phyloP scores from a whole-genome alignment of 1,140 invertebrate genomes.

The Cyphomyrmex costatus region DNA sequence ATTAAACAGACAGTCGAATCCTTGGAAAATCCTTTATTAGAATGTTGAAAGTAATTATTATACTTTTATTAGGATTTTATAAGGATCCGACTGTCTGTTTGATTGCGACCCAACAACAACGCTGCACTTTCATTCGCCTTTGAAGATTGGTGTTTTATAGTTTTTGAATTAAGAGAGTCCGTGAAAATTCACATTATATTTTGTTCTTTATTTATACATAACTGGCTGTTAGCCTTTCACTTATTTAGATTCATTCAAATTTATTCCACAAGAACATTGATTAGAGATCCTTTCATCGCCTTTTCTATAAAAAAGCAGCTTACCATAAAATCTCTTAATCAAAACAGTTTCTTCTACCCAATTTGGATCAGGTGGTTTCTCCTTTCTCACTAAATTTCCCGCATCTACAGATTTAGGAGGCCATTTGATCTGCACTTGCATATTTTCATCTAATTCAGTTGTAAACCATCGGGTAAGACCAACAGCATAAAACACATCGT shows the following conservation, averaged over 20 bases:
- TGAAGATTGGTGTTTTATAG: too few relatives aligned
- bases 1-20: too few relatives aligned
- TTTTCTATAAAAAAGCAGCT: background rate
- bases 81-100: too few relatives aligned
- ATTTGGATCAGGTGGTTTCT: background rate
- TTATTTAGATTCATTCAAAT: background rate
- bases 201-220: too few relatives aligned
- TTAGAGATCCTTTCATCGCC: background rate
- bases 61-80: too few relatives aligned
- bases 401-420: background rate
- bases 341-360: background rate
- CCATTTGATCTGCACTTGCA: background rate
- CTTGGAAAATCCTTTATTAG: too few relatives aligned
- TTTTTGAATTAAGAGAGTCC: too few relatives aligned
- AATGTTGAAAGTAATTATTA: too few relatives aligned
- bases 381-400: background rate
- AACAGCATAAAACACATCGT: constrained; percentile 1
- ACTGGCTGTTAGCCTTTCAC: too few relatives aligned
- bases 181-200: too few relatives aligned
- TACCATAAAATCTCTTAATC: constrained; percentile 7
- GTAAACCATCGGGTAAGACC: constrained; percentile 7
- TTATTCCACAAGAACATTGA: background rate
- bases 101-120: too few relatives aligned
- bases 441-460: constrained; percentile 8
- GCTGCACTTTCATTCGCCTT: too few relatives aligned